A percentile compares a stretch with the other conserved stretches of the same genome.
Conservation (phyloP, 2,888 invertebrate species). For the Argyresthia albistria region DNA sequence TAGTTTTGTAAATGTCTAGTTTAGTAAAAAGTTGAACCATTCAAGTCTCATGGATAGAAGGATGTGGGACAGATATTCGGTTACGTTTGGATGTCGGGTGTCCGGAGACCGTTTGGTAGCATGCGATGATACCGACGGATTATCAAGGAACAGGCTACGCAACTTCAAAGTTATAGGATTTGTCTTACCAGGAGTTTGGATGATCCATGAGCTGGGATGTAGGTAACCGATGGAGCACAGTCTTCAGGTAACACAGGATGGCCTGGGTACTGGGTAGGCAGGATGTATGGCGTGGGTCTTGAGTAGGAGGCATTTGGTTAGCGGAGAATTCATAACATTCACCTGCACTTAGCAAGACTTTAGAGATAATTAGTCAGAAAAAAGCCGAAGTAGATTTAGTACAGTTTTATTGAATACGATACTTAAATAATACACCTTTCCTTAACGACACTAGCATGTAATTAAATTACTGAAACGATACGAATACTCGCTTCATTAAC, state of each 20-base stretch:
- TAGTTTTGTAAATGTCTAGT: too few species aligned
- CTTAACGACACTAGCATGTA: slow-evolving; percentile 67
- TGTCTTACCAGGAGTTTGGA: slow-evolving; percentile 67
- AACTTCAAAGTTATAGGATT: slow-evolving; percentile 49
- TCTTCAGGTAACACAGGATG: slow-evolving; percentile 62
- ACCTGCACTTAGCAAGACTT: slow-evolving; percentile 25
- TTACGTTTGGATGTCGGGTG: too few species aligned
- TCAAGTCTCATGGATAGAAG: too few species aligned
- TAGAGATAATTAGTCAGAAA: slow-evolving; percentile 14
- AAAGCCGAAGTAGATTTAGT: slow-evolving; percentile 36
- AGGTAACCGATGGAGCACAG: slow-evolving; percentile 56
- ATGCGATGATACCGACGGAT: slow-evolving; percentile 22
- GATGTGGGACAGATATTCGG: neutral
- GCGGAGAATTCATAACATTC: slow-evolving; percentile 12
- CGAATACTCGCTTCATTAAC: slow-evolving; percentile 53
- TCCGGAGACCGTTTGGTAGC: neutral
- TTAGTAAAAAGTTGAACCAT: too few species aligned
- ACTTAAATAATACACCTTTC: slow-evolving; percentile 63
- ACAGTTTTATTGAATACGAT: slow-evolving; percentile 58
- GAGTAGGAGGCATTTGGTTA: slow-evolving; percentile 36
- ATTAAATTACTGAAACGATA: slow-evolving; percentile 59
- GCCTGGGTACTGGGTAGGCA: slow-evolving; percentile 54
- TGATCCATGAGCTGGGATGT: slow-evolving; percentile 67
- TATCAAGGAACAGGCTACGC: slow-evolving; percentile 34
- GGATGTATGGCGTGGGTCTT: slow-evolving; percentile 51